These are phyloP conservation scores for Capitella teleta DNA, from an alignment of 1,140 invertebrate genomes.

Conservation along the genomic window DNA sequence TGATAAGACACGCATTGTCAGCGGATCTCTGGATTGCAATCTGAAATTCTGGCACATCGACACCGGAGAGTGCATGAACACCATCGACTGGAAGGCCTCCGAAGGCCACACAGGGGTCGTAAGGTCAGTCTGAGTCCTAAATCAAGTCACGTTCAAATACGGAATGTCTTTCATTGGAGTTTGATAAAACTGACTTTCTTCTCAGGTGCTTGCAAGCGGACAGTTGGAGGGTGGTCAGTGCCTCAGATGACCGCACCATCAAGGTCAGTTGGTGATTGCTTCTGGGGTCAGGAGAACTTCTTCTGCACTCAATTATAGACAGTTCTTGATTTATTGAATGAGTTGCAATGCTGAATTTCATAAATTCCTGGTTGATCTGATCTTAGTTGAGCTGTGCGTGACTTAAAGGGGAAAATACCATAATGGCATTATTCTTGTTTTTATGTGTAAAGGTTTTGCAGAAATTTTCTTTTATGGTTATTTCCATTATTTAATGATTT, in stretches of 20 bases:
- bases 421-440: too few species aligned
- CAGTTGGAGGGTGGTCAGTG: slow-evolving; percentile 47
- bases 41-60: slow-evolving; percentile 46
- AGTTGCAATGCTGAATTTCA: too few species aligned
- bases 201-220: slow-evolving; percentile 47
- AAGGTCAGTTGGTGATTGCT: slow-evolving; percentile 46
- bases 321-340: too few species aligned
- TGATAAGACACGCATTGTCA: slow-evolving; percentile 42
- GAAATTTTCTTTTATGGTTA: too few species aligned
- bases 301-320: too few species aligned
- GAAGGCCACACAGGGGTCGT: slow-evolving; percentile 49
- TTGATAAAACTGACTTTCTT: not conserved
- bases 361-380: too few species aligned
- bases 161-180: not conserved
- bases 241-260: slow-evolving; percentile 48
- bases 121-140: slow-evolving; percentile 18
- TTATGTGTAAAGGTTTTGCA: too few species aligned
- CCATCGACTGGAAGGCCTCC: slow-evolving; percentile 49
- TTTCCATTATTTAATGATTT: too few species aligned
- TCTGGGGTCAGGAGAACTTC: too few species aligned
- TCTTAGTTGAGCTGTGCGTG: too few species aligned
- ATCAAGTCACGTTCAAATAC: not conserved
- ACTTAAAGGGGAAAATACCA: too few species aligned
- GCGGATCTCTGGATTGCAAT: slow-evolving; percentile 46
- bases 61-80: slow-evolving; percentile 44